phyloP scores from a whole-genome alignment of 2,113 vertebrate genomes.

The Catharus fuscescens region DNA sequence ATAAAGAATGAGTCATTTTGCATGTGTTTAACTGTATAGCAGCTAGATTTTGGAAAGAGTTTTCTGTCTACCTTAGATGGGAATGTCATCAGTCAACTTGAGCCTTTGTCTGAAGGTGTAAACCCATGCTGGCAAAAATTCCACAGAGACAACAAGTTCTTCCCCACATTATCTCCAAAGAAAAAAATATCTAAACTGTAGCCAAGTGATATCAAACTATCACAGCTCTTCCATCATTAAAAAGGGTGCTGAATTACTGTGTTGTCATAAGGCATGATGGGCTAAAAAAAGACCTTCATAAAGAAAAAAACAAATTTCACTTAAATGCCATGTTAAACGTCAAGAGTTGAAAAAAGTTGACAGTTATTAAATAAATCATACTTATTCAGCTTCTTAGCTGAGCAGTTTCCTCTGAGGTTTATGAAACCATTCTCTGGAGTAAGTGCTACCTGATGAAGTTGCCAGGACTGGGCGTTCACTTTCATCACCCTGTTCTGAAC shows the following conservation, averaged over 20 bases:
- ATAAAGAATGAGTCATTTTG: neutral
- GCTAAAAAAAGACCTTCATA: neutral
- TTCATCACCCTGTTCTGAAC: neutral
- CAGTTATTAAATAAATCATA: neutral
- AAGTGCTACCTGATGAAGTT: neutral
- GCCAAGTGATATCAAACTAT: neutral
- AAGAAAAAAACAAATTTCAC: neutral
- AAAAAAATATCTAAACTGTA: neutral
- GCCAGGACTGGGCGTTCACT: neutral
- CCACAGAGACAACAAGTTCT: neutral
- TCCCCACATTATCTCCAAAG: neutral
- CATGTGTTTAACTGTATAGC: neutral
- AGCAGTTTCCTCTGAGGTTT: neutral
- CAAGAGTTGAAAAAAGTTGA: neutral
- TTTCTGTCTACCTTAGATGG: neutral
- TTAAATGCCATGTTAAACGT: neutral
- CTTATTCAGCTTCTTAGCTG: neutral
- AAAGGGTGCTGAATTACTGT: neutral
- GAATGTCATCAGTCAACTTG: neutral
- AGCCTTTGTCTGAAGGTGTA: neutral
- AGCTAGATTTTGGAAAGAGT: neutral
- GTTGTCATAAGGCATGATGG: neutral
- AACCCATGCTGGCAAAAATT: neutral
- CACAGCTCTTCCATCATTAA: neutral
- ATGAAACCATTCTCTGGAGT: neutral